phyloP scores from a whole-genome alignment of 2,113 vertebrate species.

The Cephalopholis sonnerati region DNA sequence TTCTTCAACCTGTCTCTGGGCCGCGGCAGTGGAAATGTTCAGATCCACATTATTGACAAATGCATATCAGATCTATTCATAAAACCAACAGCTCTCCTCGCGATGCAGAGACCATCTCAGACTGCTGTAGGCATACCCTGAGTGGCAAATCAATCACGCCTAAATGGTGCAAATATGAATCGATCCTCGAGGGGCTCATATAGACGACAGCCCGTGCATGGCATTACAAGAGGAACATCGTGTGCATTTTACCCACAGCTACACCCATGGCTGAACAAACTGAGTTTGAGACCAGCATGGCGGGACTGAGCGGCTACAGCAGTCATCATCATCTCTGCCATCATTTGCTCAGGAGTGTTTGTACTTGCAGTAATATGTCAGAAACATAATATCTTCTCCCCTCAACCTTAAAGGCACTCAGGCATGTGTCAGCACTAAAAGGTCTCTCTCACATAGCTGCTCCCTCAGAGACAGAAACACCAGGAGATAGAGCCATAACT shows the following conservation, averaged over 20 bases:
- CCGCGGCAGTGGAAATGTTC: constrained; percentile 50
- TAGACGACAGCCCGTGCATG: constrained; percentile 40
- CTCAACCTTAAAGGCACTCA: constrained; percentile 62
- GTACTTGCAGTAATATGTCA: constrained; percentile 62
- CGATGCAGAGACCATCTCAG: constrained; percentile 47
- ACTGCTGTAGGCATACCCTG: constrained; percentile 50
- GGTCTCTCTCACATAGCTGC: constrained; percentile 61
- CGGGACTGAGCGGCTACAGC: constrained; percentile 33
- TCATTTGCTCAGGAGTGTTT: constrained; percentile 67
- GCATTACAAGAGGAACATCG: constrained; percentile 47
- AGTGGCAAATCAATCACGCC: constrained; percentile 78
- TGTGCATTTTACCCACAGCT: constrained; percentile 40
- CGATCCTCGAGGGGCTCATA: constrained; percentile 56
- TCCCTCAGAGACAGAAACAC: constrained; percentile 62
- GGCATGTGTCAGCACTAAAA: constrained; percentile 79
- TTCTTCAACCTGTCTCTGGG: constrained; percentile 32
- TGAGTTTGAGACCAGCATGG: constrained; percentile 22
- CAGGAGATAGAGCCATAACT: constrained; percentile 69
- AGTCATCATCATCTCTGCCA: constrained; percentile 60
- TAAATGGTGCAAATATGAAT: constrained; percentile 81
- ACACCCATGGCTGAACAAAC: constrained; percentile 28
- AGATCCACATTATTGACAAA: constrained; percentile 76
- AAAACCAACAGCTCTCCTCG: constrained; percentile 65
- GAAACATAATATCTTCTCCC: constrained; percentile 62
- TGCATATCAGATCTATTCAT: constrained; percentile 75